phyloP scores from a whole-genome alignment of 2,797 vertebrate species.

The Clamator glandarius region DNA sequence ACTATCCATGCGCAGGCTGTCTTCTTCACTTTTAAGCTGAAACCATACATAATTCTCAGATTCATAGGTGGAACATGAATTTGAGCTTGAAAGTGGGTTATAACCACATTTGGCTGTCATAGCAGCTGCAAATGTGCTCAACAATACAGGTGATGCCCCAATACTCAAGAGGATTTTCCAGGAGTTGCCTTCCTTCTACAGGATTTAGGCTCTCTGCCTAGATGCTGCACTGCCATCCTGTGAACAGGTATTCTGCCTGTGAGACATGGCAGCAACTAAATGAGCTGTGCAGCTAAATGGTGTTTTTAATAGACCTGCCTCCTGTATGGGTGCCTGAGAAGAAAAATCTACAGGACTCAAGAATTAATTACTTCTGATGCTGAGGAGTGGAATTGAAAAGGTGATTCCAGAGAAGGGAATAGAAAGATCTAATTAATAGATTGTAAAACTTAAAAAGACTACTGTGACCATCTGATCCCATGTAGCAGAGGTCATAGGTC shows the following conservation, averaged over 20 bases:
- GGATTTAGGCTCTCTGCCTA: neutral
- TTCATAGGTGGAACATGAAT: neutral
- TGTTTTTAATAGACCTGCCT: slow-evolving; percentile 42
- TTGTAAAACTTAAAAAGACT: slow-evolving; percentile 2
- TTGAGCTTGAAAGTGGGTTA: neutral
- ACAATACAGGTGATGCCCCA: neutral
- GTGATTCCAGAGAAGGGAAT: neutral
- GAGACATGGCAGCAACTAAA: slow-evolving; percentile 27
- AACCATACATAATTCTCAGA: neutral
- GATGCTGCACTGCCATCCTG: neutral
- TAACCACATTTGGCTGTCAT: neutral
- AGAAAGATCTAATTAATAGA: slow-evolving; percentile 63
- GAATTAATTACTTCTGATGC: neutral
- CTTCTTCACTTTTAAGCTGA: neutral
- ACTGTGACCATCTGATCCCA: neutral
- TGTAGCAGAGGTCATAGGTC: slow-evolving; percentile 1
- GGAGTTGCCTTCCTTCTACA: neutral
- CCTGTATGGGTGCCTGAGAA: neutral
- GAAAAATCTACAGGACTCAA: slow-evolving; percentile 9
- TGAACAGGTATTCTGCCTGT: neutral
- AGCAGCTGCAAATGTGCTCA: neutral
- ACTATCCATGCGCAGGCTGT: neutral
- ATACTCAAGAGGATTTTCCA: neutral
- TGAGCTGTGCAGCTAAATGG: slow-evolving; percentile 17
- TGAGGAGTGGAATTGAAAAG: neutral